A percentile compares a stretch with the other conserved stretches of the same genome.
Evolutionary conservation across 2,113 vertebrate genomes (phyloP).

Genomic region (Diadophis punctatus): DNA sequence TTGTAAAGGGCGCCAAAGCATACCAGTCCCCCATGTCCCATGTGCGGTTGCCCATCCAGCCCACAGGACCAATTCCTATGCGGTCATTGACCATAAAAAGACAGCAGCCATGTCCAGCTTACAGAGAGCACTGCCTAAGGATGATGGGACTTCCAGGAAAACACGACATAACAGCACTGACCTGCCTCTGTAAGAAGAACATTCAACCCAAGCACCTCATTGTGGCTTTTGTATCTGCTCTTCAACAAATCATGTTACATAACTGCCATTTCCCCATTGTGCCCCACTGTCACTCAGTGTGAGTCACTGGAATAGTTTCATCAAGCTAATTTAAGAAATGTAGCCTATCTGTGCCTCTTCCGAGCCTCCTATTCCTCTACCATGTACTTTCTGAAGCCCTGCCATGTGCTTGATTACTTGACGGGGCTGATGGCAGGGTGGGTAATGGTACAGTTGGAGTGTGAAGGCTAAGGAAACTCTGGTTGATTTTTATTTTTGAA

Average conservation of each 20-base stretch:
- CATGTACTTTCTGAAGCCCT: constrained; percentile 36
- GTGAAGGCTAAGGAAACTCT: constrained; percentile 7
- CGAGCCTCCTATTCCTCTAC: constrained; percentile 7
- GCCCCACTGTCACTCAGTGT: not conserved
- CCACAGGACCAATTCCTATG: constrained; percentile 88
- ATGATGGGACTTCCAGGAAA: constrained; percentile 95
- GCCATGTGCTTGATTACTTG: constrained; percentile 20
- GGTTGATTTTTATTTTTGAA: not conserved
- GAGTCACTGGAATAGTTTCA: constrained; percentile 13
- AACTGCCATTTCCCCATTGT: not conserved
- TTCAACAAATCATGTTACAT: not conserved
- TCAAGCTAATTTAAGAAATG: not conserved
- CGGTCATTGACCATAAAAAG: constrained; percentile 97
- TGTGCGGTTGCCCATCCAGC: constrained; percentile 39
- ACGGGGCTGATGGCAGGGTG: constrained; percentile 43
- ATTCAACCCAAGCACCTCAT: constrained; percentile 7
- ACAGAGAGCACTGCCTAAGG: constrained; percentile 93
- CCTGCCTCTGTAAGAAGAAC: constrained; percentile 84
- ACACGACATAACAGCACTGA: constrained; percentile 99
- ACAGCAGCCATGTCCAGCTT: constrained; percentile 97
- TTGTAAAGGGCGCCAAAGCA: constrained; percentile 49
- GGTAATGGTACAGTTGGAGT: not conserved
- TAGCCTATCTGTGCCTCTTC: constrained; percentile 44
- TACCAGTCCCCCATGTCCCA: not conserved
- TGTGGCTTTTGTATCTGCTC: constrained; percentile 28